Conservation (phyloP, 2,113 vertebrate species). For the Reinhardtius hippoglossoides region DNA sequence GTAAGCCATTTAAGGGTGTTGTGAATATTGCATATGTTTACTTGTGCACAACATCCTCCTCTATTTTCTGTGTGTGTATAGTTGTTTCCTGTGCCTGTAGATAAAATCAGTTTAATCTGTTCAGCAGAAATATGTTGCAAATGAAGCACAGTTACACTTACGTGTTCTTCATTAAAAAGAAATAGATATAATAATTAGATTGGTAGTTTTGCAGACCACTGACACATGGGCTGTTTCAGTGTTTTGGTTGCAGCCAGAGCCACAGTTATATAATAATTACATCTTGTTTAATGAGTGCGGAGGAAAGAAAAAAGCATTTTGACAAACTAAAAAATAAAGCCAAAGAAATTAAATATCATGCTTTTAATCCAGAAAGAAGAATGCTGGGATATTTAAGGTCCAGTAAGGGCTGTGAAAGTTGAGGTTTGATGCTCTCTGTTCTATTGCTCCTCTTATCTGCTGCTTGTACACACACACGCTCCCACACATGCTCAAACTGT, state of each 20-base stretch:
- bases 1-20: slow-evolving; percentile 29
- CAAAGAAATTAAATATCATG: slow-evolving; percentile 9
- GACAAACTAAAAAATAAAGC: slow-evolving; percentile 9
- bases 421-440: slow-evolving; percentile 54
- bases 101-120: slow-evolving; percentile 18
- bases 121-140: neutral
- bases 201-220: neutral
- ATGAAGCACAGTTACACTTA: neutral
- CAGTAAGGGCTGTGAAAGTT: slow-evolving; percentile 22
- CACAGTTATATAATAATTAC: neutral
- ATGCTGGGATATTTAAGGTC: slow-evolving; percentile 43
- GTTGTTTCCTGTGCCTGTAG: neutral
- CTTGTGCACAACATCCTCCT: neutral
- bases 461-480: slow-evolving; percentile 32
- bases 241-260: neutral
- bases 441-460: slow-evolving; percentile 56
- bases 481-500: slow-evolving; percentile 36
- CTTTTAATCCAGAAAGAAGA: slow-evolving; percentile 22
- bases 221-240: neutral
- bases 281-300: slow-evolving; percentile 24
- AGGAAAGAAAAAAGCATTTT: slow-evolving; percentile 11
- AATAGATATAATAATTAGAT: neutral
- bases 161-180: neutral
- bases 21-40: slow-evolving; percentile 30
- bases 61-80: slow-evolving; percentile 6